Evolutionary conservation across 1,140 invertebrate genomes (phyloP).

Genomic region (Polypedilum pembai): DNA sequence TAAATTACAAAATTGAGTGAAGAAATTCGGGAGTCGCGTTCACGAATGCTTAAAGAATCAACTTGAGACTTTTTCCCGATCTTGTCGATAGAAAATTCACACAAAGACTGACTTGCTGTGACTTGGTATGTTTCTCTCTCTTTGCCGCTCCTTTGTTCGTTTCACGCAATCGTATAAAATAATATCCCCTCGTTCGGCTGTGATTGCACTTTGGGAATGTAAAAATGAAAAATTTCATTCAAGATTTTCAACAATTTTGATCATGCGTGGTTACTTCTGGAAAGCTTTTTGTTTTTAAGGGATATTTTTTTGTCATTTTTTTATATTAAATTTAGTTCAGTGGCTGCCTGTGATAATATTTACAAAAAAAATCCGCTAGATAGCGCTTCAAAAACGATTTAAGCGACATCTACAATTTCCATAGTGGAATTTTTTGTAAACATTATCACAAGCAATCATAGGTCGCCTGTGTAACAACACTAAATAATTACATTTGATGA

Average conservation of each 20-base stretch:
- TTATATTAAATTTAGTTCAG: no score
- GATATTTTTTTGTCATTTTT: no score
- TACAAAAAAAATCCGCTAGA: no score
- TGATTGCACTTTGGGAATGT: conserved; percentile 13
- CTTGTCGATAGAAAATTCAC: conserved; percentile 23
- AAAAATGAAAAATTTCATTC: conserved; percentile 23
- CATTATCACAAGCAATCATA: no score
- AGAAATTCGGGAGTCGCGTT: conserved; percentile 6
- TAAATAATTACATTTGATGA: no score
- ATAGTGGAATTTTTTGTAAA: no score
- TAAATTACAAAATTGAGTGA: background rate
- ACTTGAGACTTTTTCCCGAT: background rate
- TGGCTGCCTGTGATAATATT: no score
- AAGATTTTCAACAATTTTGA: background rate
- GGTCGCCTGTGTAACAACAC: no score
- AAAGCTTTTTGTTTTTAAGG: background rate
- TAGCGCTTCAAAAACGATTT: no score
- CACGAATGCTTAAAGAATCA: background rate
- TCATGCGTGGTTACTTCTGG: background rate
- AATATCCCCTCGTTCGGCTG: background rate
- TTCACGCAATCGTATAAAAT: conserved; percentile 9
- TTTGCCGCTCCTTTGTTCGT: conserved; percentile 26
- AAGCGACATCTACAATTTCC: no score
- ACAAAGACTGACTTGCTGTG: conserved; percentile 20
- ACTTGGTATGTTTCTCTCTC: background rate